These are phyloP conservation scores for Frankliniella fusca DNA, from an alignment of 2,888 invertebrate genomes.

Conservation along the genomic window DNA sequence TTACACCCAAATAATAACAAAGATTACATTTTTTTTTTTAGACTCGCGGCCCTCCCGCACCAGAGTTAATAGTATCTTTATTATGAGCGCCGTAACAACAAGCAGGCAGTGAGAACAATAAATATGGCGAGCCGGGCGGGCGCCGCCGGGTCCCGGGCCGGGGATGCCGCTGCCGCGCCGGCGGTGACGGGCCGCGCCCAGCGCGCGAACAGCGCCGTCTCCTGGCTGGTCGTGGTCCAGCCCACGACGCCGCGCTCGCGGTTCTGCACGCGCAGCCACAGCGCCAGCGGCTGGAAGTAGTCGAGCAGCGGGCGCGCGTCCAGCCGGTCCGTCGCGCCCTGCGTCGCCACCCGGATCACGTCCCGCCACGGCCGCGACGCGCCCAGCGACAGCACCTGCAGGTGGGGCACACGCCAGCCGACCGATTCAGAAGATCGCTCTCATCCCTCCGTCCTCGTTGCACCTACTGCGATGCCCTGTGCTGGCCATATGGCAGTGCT, in stretches of 20 bases:
- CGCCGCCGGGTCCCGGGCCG: too few relatives aligned
- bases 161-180: too few relatives aligned
- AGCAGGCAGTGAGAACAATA: neutral
- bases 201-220: conserved; percentile 48
- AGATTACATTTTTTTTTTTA: neutral
- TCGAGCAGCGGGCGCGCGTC: conserved; percentile 72
- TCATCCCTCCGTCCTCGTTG: too few relatives aligned
- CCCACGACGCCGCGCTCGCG: conserved; percentile 66
- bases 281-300: conserved; percentile 74
- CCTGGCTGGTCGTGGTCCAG: conserved; percentile 67
- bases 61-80: neutral
- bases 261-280: conserved; percentile 74
- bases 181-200: neutral
- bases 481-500: too few relatives aligned
- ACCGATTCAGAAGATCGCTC: too few relatives aligned
- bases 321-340: conserved; percentile 65
- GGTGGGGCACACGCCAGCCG: neutral
- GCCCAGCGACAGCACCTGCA: conserved; percentile 61
- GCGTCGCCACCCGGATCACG: conserved; percentile 65
- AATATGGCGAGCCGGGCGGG: neutral
- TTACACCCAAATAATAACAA: neutral
- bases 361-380: conserved; percentile 67
- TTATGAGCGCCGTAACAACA: neutral
- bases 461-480: too few relatives aligned
- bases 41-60: neutral